These are phyloP conservation scores for Eurosta solidaginis DNA, from an alignment of 1,140 invertebrate genomes.

Conservation along the genomic window DNA sequence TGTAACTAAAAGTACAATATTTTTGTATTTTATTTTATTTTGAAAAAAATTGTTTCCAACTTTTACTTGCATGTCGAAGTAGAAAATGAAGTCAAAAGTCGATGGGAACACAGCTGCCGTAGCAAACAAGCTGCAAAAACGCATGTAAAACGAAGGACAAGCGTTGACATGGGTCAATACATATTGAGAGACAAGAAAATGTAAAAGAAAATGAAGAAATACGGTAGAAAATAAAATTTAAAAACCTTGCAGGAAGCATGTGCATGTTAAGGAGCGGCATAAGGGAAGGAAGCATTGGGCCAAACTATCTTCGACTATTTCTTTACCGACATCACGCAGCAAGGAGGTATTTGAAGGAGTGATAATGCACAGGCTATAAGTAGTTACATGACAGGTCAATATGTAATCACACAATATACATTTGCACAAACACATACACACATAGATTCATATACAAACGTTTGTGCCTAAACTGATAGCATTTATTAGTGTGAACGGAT, in stretches of 20 bases:
- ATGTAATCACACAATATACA: background rate
- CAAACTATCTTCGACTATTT: no score
- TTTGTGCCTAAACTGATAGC: no score
- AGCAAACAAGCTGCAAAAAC: background rate
- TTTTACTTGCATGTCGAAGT: background rate
- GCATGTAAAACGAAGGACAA: background rate
- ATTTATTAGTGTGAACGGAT: background rate
- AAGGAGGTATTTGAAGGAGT: background rate
- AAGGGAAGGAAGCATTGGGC: background rate
- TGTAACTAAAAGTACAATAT: background rate
- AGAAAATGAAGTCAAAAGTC: slow-evolving; percentile 3
- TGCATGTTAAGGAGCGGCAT: background rate
- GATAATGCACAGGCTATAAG: background rate
- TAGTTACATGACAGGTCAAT: slow-evolving; percentile 20
- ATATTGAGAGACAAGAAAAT: background rate
- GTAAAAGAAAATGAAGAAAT: background rate
- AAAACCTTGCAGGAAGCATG: background rate
- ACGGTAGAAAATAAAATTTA: background rate
- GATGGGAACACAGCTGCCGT: background rate
- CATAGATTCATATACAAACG: background rate
- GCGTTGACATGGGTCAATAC: background rate
- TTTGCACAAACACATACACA: background rate
- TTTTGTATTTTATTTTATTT: background rate
- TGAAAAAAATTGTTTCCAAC: no score
- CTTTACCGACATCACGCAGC: background rate